Base-by-base conservation (phyloP, 2,113 vertebrate genomes). In the Raja brachyura region DNA sequence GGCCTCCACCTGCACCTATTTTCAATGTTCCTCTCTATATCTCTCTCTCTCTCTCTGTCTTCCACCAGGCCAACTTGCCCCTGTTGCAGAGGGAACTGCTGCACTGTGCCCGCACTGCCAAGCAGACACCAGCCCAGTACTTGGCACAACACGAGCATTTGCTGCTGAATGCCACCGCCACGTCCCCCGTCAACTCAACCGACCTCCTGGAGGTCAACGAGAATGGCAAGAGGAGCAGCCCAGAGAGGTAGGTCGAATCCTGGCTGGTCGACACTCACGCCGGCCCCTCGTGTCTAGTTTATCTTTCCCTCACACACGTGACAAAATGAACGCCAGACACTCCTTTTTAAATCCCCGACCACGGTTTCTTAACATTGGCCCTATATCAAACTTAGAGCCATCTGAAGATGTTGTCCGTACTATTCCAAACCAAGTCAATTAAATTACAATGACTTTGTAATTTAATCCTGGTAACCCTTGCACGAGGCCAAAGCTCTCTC, bases 121-220 rank as follows among this genome's bases (percentile, higher is more conserved):
- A 99, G 95, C 98, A 99, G 96, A 99, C 98, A 0, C 99, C 99
- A 0, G 99, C 99, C 61, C 99, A 99, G 95, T 99, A 99, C 96
- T 96, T 99, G 95, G 98, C 98, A 9, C 99, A 99, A 94, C 98
- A 99, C 0, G 98, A 99, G 95, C 98, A 99, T 96, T 97, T 99
- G 94, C 97, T 99, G 94, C 97, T 99, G 79, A 99, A 98, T 96
- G 99, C 98, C 75, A 98, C 96, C 76, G 96, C 98, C 75, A 95
- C 98, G 0, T 99, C 98, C 0, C 98, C 98, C 0, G 96, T 98
- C 0, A 98, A 99, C 96, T 99, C 98, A 93, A 97, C 98, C 0
- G 98, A 99, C 96, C 97, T 99, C 85, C 97, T 99, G 94, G 98
- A 99, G 94, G 97, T 98, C 22, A 96, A 97, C 0, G 98, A 98